phyloP scores from a whole-genome alignment of 2,113 vertebrate genomes.

The Epinephelus moara region DNA sequence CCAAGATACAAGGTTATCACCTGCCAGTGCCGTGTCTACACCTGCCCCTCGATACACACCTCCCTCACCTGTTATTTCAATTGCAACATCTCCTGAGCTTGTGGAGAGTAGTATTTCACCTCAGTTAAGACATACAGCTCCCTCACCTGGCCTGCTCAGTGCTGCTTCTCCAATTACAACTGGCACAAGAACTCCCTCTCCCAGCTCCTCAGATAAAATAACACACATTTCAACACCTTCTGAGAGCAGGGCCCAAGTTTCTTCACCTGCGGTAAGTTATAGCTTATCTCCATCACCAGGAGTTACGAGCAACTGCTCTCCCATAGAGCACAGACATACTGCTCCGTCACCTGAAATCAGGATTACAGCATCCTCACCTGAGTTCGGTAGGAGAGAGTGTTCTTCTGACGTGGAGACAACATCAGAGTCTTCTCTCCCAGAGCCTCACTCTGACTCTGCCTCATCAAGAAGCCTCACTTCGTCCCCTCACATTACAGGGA shows the following conservation, averaged over 20 bases:
- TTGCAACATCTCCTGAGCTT: slow-evolving; percentile 54
- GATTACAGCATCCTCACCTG: slow-evolving; percentile 74
- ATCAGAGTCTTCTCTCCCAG: slow-evolving; percentile 37
- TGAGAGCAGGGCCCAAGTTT: slow-evolving; percentile 31
- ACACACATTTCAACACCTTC: slow-evolving; percentile 29
- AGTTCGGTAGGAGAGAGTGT: slow-evolving; percentile 41
- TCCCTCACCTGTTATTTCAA: slow-evolving; percentile 67
- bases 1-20: slow-evolving; percentile 31
- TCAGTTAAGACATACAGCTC: slow-evolving; percentile 37
- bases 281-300: slow-evolving; percentile 71
- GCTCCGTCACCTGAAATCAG: slow-evolving; percentile 78
- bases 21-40: slow-evolving; percentile 51
- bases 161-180: slow-evolving; percentile 16
- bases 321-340: slow-evolving; percentile 52
- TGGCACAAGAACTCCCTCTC: slow-evolving; percentile 61
- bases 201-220: slow-evolving; percentile 29
- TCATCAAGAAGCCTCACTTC: slow-evolving; percentile 56
- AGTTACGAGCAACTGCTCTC: slow-evolving; percentile 34
- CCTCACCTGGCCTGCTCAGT: slow-evolving; percentile 47
- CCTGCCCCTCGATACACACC: slow-evolving; percentile 62
- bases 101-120: slow-evolving; percentile 34
- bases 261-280: slow-evolving; percentile 51
- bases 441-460: slow-evolving; percentile 13
- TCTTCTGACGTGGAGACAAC: slow-evolving; percentile 29
- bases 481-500: slow-evolving; percentile 72